A percentile compares a stretch with the other conserved stretches of the same genome.
These are phyloP conservation scores for Cenopis cana DNA, from an alignment of 2,888 invertebrate species.

Conservation along the genomic window DNA sequence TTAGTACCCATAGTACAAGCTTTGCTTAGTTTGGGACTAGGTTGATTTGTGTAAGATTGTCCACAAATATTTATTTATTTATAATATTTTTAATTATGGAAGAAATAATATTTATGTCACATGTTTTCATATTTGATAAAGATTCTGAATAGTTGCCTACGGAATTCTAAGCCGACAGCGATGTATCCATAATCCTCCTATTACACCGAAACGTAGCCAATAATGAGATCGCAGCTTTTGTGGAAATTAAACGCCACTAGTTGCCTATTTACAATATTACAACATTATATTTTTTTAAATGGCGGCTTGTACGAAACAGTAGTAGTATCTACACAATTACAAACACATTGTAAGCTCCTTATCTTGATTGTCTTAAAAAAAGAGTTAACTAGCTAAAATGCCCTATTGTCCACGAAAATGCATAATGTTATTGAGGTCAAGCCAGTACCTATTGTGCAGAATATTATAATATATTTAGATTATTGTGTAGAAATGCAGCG, in stretches of 20 bases:
- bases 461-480: too few species aligned
- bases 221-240: neutral
- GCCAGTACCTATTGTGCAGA: too few species aligned
- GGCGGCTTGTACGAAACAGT: too few species aligned
- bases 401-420: neutral
- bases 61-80: too few species aligned
- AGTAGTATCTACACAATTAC: too few species aligned
- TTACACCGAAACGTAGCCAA: constrained; percentile 27
- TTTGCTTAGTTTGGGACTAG: too few species aligned
- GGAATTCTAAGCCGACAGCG: constrained; percentile 13
- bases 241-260: neutral
- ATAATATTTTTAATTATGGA: neutral
- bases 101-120: neutral
- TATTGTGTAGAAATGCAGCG: neutral
- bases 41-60: too few species aligned
- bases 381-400: neutral
- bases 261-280: neutral
- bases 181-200: constrained; percentile 4
- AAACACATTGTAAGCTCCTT: neutral
- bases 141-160: neutral
- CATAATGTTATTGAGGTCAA: too few species aligned
- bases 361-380: neutral
- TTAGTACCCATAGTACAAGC: too few species aligned
- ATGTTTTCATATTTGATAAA: neutral
- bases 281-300: too few species aligned